These are phyloP conservation scores for Periophthalmodon schlosseri DNA, from an alignment of 2,113 vertebrate genomes.

Conservation along the genomic window DNA sequence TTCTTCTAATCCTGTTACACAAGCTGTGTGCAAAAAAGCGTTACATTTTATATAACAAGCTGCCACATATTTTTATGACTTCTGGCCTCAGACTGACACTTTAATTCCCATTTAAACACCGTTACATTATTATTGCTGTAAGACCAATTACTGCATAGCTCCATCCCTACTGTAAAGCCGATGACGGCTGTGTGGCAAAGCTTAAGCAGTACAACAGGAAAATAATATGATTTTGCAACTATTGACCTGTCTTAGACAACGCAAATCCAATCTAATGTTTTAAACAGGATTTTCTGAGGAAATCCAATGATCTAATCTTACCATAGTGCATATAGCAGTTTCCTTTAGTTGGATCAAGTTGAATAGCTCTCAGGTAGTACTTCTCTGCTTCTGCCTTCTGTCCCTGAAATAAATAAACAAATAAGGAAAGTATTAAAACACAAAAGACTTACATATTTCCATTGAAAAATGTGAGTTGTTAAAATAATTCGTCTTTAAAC, in stretches of 20 bases:
- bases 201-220: neutral
- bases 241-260: neutral
- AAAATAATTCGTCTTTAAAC: neutral
- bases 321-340: slow-evolving; percentile 99
- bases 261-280: neutral
- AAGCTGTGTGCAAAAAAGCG: slow-evolving; percentile 1
- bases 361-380: slow-evolving; percentile 91
- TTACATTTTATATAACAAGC: neutral
- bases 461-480: no score
- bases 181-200: neutral
- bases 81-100: slow-evolving; percentile 3
- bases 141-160: slow-evolving; percentile 27
- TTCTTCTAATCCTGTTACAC: slow-evolving; percentile 2
- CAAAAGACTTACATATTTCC: neutral
- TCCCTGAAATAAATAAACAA: slow-evolving; percentile 76
- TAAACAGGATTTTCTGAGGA: neutral
- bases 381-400: slow-evolving; percentile 90
- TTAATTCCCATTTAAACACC: slow-evolving; percentile 4
- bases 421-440: neutral
- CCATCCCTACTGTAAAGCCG: slow-evolving; percentile 5
- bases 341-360: slow-evolving; percentile 92
- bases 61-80: slow-evolving; percentile 5
- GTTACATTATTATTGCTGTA: slow-evolving; percentile 1
- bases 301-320: slow-evolving; percentile 64
- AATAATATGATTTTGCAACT: neutral